Base-by-base conservation (phyloP, 1,140 invertebrate species). In the Hyphantria cunea region DNA sequence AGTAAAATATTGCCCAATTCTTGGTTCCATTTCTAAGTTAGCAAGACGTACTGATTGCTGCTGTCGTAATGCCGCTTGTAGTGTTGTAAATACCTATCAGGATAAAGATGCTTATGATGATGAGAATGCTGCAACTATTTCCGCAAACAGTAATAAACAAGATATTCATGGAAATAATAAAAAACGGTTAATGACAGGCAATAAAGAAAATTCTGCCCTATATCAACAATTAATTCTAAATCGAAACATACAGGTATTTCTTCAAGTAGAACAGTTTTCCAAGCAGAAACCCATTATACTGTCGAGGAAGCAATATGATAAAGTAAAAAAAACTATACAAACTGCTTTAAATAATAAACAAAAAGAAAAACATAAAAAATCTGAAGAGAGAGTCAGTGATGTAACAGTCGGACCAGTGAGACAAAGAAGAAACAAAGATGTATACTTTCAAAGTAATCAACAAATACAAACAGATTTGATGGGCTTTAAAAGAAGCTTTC, bases 231-330 rank as follows among this genome's bases (percentile, higher is more conserved):
- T 70, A 9, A 64, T 76, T 58, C 37, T 78, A 13, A 81, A 77
- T 54, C 66, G 74, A 13, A 82, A 85, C 47, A 78, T 85, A 34
- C 72, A 84, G 67, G 66, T 84, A 0, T 76, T 80, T 58, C 52
- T 80, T 37, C 72, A 81, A 74, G 41, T 81, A 34, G 73, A 80
- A 33, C 64, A 77, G 44, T 78, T 73, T 17, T 67, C 63, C 1
- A 80, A 76, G 50, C 71, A 80, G 33, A 81, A 73, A 55, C 75
- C 78, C 9, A 82, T 88, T 44, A 59, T 76, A 37, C 45, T 88
- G 15, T 75, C 82, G 11, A 68, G 70, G 13, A 76, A 74, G 54
- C 85, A 88, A 70, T 88, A 88, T 34, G 64, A 81, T n/a, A 88
- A 77, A 75, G 71, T 88, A 5, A 86, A 79, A 71, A 81, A 59